phyloP scores from a whole-genome alignment of 2,888 invertebrate species.

The Kryphioiulus occultus region DNA sequence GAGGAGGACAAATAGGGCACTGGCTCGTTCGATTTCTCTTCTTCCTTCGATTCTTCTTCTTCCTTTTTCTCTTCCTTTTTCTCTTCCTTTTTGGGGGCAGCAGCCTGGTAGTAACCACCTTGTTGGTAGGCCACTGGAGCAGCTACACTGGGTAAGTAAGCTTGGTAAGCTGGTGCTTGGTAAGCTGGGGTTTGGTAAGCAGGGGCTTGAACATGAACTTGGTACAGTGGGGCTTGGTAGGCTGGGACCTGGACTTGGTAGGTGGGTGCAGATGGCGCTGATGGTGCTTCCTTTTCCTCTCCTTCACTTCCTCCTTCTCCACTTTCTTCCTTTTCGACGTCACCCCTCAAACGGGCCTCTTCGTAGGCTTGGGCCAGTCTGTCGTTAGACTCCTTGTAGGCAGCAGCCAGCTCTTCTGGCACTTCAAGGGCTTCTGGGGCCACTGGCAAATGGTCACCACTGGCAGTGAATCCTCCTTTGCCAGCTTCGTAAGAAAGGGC shows the following conservation, averaged over 20 bases:
- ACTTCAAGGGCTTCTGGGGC: conserved; percentile 44
- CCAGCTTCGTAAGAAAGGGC: conserved; percentile 71
- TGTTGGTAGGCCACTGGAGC: conserved; percentile 33
- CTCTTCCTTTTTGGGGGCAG: neutral
- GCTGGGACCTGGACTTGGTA: conserved; percentile 13
- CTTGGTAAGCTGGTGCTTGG: conserved; percentile 43
- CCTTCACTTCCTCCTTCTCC: conserved; percentile 21
- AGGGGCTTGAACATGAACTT: conserved; percentile 24
- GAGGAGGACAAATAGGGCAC: neutral
- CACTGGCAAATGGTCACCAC: conserved; percentile 65
- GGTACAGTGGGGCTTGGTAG: neutral
- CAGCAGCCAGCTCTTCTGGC: conserved; percentile 38
- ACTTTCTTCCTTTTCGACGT: conserved; percentile 4
- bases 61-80: neutral
- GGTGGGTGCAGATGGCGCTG: neutral
- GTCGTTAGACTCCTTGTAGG: conserved; percentile 43
- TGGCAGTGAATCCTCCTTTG: conserved; percentile 78
- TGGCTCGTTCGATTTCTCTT: neutral
- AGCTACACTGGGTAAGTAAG: neutral
- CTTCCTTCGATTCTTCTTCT: neutral
- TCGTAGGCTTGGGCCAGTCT: conserved; percentile 42
- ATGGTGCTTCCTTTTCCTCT: conserved; percentile 5
- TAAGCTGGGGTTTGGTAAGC: neutral
- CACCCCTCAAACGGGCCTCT: conserved; percentile 35
- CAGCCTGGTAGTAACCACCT: neutral